These are phyloP conservation scores for Antedon mediterranea DNA, from an alignment of 53 echinoderm and acorn worm species.

Conservation along the genomic window DNA sequence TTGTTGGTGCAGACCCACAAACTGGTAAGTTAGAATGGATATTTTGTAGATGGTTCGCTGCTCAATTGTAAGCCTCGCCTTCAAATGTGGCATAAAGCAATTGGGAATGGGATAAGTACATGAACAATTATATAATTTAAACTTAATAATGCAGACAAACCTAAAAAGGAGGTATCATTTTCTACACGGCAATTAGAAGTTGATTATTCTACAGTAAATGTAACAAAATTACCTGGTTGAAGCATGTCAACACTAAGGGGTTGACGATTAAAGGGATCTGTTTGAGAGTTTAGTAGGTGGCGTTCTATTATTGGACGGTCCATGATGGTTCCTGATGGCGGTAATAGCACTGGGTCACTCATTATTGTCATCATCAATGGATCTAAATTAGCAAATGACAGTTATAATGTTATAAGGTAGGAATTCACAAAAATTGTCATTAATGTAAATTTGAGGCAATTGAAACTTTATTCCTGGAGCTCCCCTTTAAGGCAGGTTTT, in stretches of 20 bases:
- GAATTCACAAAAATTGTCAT: too few species aligned
- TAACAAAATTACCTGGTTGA: slow-evolving; percentile 28
- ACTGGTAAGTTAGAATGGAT: too few species aligned
- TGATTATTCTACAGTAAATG: background rate
- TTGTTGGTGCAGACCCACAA: too few species aligned
- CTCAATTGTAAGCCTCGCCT: too few species aligned
- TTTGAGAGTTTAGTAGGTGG: slow-evolving; percentile 83
- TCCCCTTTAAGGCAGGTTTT: too few species aligned
- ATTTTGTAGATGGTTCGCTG: too few species aligned
- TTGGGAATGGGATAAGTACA: too few species aligned
- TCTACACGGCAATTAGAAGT: background rate
- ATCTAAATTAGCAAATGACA: slow-evolving; percentile 32
- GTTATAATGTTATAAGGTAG: background rate
- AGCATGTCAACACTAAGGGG: slow-evolving; percentile 71
- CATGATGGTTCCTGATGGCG: slow-evolving; percentile 76
- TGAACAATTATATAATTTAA: too few species aligned
- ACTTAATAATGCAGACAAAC: background rate
- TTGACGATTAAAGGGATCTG: slow-evolving; percentile 72
- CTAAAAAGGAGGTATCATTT: background rate
- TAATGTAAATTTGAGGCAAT: background rate
- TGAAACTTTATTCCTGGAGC: too few species aligned
- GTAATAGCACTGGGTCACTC: slow-evolving; percentile 80
- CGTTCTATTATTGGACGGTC: slow-evolving; percentile 87
- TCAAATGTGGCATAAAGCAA: too few species aligned
- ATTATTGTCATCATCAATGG: slow-evolving; percentile 94